Conservation (phyloP, 2,888 invertebrate species). For the Nomada goodeniana region DNA sequence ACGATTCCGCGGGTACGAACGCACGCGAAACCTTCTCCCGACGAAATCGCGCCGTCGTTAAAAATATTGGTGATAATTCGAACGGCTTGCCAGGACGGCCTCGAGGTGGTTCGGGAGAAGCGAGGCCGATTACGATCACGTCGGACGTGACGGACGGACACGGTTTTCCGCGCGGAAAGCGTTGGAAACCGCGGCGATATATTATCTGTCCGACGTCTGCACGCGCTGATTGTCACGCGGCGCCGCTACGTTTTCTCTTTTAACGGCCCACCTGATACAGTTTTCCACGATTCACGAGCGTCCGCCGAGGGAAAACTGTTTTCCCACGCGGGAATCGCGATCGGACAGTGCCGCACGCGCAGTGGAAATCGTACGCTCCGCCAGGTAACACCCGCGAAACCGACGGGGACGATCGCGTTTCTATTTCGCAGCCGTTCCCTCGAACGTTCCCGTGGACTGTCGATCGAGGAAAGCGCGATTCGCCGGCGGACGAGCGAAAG, state of each 20-base stretch:
- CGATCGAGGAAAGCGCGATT: neutral
- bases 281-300: slow-evolving; percentile 10
- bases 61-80: neutral
- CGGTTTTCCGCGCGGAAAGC: slow-evolving; percentile 32
- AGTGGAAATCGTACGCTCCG: slow-evolving; percentile 44
- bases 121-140: neutral
- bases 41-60: too few relatives aligned
- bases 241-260: slow-evolving; percentile 61
- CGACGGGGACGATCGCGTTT: slow-evolving; percentile 4
- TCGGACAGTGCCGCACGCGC: slow-evolving; percentile 49
- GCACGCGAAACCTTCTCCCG: too few relatives aligned
- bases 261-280: slow-evolving; percentile 14
- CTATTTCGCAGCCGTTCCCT: neutral
- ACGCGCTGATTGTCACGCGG: slow-evolving; percentile 72
- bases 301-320: slow-evolving; percentile 35
- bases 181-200: slow-evolving; percentile 26
- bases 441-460: neutral
- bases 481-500: neutral
- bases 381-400: slow-evolving; percentile 39
- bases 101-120: neutral
- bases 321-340: slow-evolving; percentile 48
- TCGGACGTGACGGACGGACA: neutral
- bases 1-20: too few relatives aligned
- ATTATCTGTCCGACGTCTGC: slow-evolving; percentile 71
- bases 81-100: neutral